Conservation (phyloP, 1,140 invertebrate species). For the Cardiocondyla obscurior region DNA sequence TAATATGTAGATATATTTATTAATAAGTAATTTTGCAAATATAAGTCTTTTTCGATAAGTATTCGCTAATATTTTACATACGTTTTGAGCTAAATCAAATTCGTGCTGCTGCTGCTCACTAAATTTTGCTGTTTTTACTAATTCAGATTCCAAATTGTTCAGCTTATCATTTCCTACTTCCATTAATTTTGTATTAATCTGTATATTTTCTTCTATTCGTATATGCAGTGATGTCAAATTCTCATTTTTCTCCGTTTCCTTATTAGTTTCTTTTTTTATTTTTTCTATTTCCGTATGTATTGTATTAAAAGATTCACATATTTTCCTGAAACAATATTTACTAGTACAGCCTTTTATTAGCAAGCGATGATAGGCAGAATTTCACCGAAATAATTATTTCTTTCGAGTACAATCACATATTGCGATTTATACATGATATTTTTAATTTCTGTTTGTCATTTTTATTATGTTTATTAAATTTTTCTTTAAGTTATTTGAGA, state of each 20-base stretch:
- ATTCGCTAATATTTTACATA: conserved; percentile 59
- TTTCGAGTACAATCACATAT: not conserved
- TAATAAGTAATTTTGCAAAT: conserved; percentile 9
- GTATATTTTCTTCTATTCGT: conserved; percentile 85
- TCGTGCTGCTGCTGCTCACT: conserved; percentile 86
- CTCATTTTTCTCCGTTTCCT: conserved; percentile 88
- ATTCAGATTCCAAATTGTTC: conserved; percentile 82
- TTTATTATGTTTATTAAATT: conserved; percentile 10
- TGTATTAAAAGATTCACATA: conserved; percentile 85
- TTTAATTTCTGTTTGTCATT: not conserved
- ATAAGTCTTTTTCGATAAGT: conserved; percentile 1
- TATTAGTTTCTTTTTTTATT: conserved; percentile 83
- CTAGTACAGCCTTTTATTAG: not conserved
- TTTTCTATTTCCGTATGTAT: conserved; percentile 84
- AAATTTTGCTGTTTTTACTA: conserved; percentile 84
- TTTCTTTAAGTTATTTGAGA: not conserved
- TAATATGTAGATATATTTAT: conserved; percentile 7
- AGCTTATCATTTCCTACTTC: conserved; percentile 72
- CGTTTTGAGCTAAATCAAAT: conserved; percentile 77
- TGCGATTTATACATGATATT: not conserved
- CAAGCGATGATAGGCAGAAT: not conserved
- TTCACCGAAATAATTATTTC: conserved; percentile 11
- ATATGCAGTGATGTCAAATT: conserved; percentile 86
- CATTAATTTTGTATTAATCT: conserved; percentile 71
- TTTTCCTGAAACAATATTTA: conserved; percentile 78